Conservation (phyloP, 2,888 invertebrate species). For the Aphrophora alni region DNA sequence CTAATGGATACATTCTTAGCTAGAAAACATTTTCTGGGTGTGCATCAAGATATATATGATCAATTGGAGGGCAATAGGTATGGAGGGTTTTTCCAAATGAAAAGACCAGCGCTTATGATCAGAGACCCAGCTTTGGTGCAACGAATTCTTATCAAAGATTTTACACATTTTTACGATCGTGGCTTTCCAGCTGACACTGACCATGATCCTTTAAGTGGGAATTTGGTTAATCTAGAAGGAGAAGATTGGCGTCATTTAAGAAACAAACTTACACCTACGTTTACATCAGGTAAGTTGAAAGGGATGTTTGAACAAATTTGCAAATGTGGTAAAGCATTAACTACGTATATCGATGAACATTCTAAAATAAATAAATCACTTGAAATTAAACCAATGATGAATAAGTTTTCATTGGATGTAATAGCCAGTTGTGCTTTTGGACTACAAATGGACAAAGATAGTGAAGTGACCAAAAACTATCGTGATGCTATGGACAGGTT, state of each 20-base stretch:
- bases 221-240: slow-evolving; percentile 50
- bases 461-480: too few species aligned
- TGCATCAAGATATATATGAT: too few species aligned
- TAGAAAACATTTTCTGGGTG: too few species aligned
- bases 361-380: background rate
- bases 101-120: too few species aligned
- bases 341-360: slow-evolving; percentile 41
- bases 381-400: background rate
- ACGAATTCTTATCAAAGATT: slow-evolving; percentile 46
- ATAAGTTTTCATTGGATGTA: too few species aligned
- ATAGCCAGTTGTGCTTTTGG: too few species aligned
- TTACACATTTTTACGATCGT: slow-evolving; percentile 44
- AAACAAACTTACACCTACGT: slow-evolving; percentile 56
- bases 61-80: too few species aligned
- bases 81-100: too few species aligned
- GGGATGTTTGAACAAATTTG: too few species aligned
- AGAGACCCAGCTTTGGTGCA: slow-evolving; percentile 30
- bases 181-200: slow-evolving; percentile 37
- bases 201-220: slow-evolving; percentile 43
- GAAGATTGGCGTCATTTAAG: slow-evolving; percentile 56
- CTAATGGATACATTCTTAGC: too few species aligned
- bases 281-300: slow-evolving; percentile 57
- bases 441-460: too few species aligned
- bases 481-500: too few species aligned
- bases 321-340: slow-evolving; percentile 51